Evolutionary conservation across 2,797 vertebrate species (phyloP), one percentile per base, ranked within the genome.

Genomic region (Myotis pilosus): DNA sequence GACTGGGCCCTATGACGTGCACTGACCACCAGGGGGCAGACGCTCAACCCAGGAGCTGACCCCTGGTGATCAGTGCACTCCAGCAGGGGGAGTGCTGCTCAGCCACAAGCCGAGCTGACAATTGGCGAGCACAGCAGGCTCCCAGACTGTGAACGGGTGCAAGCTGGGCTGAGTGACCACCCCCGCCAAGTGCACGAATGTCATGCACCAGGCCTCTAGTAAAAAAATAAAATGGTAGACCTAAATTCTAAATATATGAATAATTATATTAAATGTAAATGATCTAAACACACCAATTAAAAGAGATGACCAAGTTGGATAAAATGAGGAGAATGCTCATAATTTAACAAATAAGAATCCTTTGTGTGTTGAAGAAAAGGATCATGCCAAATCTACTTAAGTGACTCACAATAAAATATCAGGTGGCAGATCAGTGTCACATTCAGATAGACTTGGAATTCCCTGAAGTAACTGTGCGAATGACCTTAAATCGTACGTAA

Each of bases 371-470:
- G 88, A 83, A 69, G 55, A 78, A 92, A 85, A 93, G 30, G 60
- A 96, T 93, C 41, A 33, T 57, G 96, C 95, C 97, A 96, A 98
- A 89, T 95, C 97, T 82, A 98, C 87, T 95, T 62, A 92, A 97
- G 89, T 80, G 92, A 97, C 57, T 53, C 81, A 97, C 88, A 97
- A 87, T 92, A 96, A 97, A 95, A 97, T 97, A 96, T 97, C 91
- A 94, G 72, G 47, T 22, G 19, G 12, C 82, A 95, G 86, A 82
- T 95, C 96, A 97, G 38, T 95, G 92, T 96, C 96, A 97, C 92
- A 97, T 98, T 97, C 96, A 97, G 93, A 97, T 95, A 96, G 97
- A 98, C 98, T 97, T 97, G 96, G 94, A 96, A 98, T 89, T 98
- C 89, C 89, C 82, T 96, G 89, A 97, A 97, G 96, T 97, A 98